Conservation (phyloP, 2,888 invertebrate species). For the Silvanus unidentatus region DNA sequence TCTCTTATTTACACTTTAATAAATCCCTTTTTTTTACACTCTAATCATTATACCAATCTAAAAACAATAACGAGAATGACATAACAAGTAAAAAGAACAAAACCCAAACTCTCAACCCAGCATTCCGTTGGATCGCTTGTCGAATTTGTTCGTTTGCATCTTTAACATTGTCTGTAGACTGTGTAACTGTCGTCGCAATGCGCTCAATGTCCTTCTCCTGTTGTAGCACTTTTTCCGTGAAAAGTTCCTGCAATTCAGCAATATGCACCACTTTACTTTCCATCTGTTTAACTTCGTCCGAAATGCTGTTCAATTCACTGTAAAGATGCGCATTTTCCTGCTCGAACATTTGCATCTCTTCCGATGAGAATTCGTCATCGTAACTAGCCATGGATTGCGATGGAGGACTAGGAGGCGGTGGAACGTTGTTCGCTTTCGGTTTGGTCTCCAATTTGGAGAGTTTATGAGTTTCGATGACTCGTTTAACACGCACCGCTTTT, state of each 20-base stretch:
- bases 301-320: constrained; percentile 80
- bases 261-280: constrained; percentile 93
- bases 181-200: constrained; percentile 81
- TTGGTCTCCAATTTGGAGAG: constrained; percentile 62
- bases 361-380: constrained; percentile 67
- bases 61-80: constrained; percentile 90
- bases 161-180: constrained; percentile 90
- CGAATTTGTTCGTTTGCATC: constrained; percentile 96
- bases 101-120: constrained; percentile 89
- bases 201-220: constrained; percentile 92
- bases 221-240: constrained; percentile 91
- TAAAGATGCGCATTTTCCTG: constrained; percentile 83
- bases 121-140: constrained; percentile 95
- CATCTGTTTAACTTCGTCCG: constrained; percentile 86
- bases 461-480: constrained; percentile 76
- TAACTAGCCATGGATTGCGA: constrained; percentile 14
- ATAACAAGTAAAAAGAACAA: constrained; percentile 92
- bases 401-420: constrained; percentile 9
- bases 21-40: no score
- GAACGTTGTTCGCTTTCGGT: constrained; percentile 10
- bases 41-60: constrained; percentile 97
- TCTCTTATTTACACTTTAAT: no score
- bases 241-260: constrained; percentile 89
- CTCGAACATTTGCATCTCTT: constrained; percentile 90
- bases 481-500: constrained; percentile 79